These are phyloP conservation scores for Hydrozoanthus gracilis DNA, from an alignment of 92 coral and sea anemone species.

Conservation along the genomic window DNA sequence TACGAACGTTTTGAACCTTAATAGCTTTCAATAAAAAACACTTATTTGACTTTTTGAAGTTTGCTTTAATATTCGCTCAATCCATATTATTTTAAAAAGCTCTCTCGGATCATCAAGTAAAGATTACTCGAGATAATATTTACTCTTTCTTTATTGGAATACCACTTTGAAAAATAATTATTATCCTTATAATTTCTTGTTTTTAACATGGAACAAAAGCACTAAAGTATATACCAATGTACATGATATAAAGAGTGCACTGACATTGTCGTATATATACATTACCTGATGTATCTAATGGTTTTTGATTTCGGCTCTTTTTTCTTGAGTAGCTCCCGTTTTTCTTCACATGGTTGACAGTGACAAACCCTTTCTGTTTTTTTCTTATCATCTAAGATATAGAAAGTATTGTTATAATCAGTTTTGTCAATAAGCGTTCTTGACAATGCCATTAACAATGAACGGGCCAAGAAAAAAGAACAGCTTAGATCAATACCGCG, in stretches of 20 bases:
- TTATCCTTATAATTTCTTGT: neutral
- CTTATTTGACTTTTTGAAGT: too few species aligned
- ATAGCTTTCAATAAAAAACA: neutral
- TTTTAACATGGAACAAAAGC: neutral
- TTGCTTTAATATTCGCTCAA: neutral
- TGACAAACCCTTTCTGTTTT: conserved; percentile 65
- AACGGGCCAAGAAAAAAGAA: neutral
- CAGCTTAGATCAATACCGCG: neutral
- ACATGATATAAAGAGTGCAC: neutral
- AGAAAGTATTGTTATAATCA: neutral
- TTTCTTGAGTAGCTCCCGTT: conserved; percentile 71
- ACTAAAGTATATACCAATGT: neutral
- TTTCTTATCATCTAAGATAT: conserved; percentile 72
- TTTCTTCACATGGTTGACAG: conserved; percentile 87
- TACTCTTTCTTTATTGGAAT: neutral
- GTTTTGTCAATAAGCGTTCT: neutral
- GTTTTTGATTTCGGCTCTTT: conserved; percentile 83
- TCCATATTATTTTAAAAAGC: too few species aligned
- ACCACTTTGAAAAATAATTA: neutral
- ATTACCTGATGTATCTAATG: conserved; percentile 81
- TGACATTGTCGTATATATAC: neutral
- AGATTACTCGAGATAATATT: neutral
- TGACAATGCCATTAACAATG: neutral
- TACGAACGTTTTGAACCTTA: too few species aligned
- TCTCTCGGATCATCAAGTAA: neutral